A percentile compares a stretch with the other conserved stretches of the same genome.
Evolutionary conservation across 1,140 invertebrate genomes (phyloP).

Genomic region (Leptestheria dahalacensis): DNA sequence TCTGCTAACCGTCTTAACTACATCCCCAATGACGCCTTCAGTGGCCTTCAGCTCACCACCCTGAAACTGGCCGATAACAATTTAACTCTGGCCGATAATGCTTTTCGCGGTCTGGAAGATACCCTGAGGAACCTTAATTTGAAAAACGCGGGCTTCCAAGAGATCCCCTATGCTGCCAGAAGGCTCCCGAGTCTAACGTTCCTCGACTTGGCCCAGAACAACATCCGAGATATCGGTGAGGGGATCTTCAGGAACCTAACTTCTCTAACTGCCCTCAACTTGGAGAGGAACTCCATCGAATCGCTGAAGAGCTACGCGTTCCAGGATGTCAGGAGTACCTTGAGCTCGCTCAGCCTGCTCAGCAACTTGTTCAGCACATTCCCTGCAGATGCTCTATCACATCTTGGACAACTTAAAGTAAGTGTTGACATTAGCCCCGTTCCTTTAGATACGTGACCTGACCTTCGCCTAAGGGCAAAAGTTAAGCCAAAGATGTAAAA

Average conservation of each 20-base stretch:
- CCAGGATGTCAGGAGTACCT: constrained; percentile 55
- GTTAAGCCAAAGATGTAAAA: too few relatives aligned
- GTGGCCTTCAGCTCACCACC: constrained; percentile 51
- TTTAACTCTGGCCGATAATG: constrained; percentile 45
- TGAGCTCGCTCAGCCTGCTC: constrained; percentile 75
- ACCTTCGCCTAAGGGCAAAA: too few relatives aligned
- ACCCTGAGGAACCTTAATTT: constrained; percentile 77
- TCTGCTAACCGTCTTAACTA: constrained; percentile 62
- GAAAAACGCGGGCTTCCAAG: constrained; percentile 65
- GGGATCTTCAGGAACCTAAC: constrained; percentile 39
- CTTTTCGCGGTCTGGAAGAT: constrained; percentile 59
- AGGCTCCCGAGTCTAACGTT: constrained; percentile 65
- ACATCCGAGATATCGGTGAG: constrained; percentile 53
- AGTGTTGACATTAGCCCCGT: constrained; percentile 19
- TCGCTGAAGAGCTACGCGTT: constrained; percentile 60
- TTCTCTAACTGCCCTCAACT: constrained; percentile 73
- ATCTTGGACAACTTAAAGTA: constrained; percentile 63
- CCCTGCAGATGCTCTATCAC: constrained; percentile 57
- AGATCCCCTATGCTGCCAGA: constrained; percentile 57
- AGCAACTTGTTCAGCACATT: constrained; percentile 78
- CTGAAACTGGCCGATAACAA: constrained; percentile 80
- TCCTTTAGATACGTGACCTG: too few relatives aligned
- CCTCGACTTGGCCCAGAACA: constrained; percentile 78
- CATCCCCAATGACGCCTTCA: constrained; percentile 54
- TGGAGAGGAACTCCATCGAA: constrained; percentile 76